phyloP scores from a whole-genome alignment of 2,113 vertebrate species.

The Peromyscus californicus region DNA sequence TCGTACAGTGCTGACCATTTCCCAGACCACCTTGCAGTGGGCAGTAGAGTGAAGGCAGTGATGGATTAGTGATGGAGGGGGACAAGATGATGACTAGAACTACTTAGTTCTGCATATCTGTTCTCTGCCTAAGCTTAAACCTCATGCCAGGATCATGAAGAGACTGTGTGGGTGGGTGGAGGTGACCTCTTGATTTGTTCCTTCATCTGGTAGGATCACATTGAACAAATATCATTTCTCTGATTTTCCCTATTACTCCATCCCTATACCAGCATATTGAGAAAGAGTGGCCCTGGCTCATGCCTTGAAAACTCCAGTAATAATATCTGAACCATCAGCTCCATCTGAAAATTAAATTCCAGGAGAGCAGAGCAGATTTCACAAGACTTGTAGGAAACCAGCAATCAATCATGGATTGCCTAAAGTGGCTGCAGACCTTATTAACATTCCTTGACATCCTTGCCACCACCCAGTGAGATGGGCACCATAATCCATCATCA shows the following conservation, averaged over 20 bases:
- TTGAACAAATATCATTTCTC: background rate
- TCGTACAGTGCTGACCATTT: background rate
- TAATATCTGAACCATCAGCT: background rate
- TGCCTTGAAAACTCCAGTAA: background rate
- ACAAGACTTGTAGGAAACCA: conserved; percentile 3
- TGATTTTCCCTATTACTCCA: background rate
- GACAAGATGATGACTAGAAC: background rate
- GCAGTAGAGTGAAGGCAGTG: background rate
- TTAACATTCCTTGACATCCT: conserved; percentile 1
- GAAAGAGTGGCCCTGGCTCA: background rate
- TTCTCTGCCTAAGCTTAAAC: background rate
- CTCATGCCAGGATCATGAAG: background rate
- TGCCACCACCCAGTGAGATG: background rate
- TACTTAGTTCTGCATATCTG: background rate
- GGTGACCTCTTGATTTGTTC: background rate
- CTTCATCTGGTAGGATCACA: too few species aligned
- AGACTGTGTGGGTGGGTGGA: background rate
- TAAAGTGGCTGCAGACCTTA: background rate
- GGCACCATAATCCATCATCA: background rate
- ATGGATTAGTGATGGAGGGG: background rate
- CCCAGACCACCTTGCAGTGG: background rate
- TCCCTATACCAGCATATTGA: background rate
- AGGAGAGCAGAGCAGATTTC: conserved; percentile 28
- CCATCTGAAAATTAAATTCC: conserved; percentile 9
- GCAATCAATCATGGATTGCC: background rate